Evolutionary conservation across 2,797 vertebrate genomes (phyloP), one percentile per base, ranked within the genome.

Genomic region (Hapalemur alaotrensis): DNA sequence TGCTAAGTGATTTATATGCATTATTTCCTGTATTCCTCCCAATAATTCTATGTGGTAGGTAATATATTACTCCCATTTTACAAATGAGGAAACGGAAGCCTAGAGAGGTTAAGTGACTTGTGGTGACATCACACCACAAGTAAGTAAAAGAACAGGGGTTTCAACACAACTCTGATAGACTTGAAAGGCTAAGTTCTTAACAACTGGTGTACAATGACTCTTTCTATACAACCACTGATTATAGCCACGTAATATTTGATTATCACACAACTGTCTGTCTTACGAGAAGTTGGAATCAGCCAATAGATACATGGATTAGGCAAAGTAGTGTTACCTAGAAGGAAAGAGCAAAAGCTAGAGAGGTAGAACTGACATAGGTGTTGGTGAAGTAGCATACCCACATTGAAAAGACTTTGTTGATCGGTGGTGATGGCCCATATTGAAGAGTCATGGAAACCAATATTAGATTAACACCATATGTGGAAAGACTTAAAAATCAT

Each of bases 31-130:
- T 85, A 38, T 95, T 87, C 46, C 28, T 73, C 67, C 20, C 22
- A 85, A 54, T 6, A 80, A 67, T 4, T 5, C 25, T 63, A 20
- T 5, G 13, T 59, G 12, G 22, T 50, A 83, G 7, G 14, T 41
- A 67, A 72, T 90, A 13, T 79, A 75, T 84, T 63, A 73, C 67
- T 91, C 28, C 17, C 38, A 82, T 67, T 95, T 92, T 92, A 73
- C 22, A 28, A 69, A 65, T 70, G 30, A 95, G 20, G 3, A 81
- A 80, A 76, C 4, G 72, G 67, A 30, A 35, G 1, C 28, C 32
- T 48, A 91, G 17, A 78, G 7, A 80, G 35, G 5, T 32, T 81
- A 72, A 89, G 5, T 72, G 59, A 89, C n/a, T 95, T 91, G 10
- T 46, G 43, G 43, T 46, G 43, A 54, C 46, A 25, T 88, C n/a